Conservation (phyloP, 2,113 vertebrate species). For the Toxostoma redivivum region DNA sequence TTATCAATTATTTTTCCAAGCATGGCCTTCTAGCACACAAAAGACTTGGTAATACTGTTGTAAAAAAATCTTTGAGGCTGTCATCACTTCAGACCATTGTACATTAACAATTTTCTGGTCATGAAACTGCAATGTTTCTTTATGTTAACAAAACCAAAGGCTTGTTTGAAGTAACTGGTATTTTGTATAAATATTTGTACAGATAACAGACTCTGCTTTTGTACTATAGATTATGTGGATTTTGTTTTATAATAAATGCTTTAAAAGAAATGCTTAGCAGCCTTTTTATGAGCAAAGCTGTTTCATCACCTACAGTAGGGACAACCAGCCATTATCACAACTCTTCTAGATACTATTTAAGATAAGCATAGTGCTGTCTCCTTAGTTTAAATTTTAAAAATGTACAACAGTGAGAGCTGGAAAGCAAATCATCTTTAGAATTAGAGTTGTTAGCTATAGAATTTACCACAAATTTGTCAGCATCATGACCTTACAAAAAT, state of each 20-base stretch:
- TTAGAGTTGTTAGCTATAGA: not conserved
- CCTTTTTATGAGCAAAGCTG: not conserved
- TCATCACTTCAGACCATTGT: not conserved
- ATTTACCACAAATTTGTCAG: not conserved
- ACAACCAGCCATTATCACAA: not conserved
- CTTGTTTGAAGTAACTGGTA: constrained; percentile 44
- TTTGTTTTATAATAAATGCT: constrained; percentile 68
- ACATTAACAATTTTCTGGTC: not conserved
- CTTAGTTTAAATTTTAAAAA: not conserved
- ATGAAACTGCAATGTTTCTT: not conserved
- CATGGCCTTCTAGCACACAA: not conserved
- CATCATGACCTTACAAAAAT: not conserved
- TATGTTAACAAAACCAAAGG: constrained; percentile 32
- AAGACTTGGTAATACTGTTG: not conserved
- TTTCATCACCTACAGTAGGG: not conserved
- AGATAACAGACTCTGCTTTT: constrained; percentile 57
- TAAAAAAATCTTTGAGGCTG: not conserved
- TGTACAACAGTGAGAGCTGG: not conserved
- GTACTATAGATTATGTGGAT: constrained; percentile 54
- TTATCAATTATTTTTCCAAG: not conserved
- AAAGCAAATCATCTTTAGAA: not conserved
- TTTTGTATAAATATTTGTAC: constrained; percentile 61
- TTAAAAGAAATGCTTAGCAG: constrained; percentile 10
- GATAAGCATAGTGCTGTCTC: not conserved
- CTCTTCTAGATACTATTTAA: not conserved